phyloP scores from a whole-genome alignment of 2,888 invertebrate genomes.

The Calameuta filiformis region DNA sequence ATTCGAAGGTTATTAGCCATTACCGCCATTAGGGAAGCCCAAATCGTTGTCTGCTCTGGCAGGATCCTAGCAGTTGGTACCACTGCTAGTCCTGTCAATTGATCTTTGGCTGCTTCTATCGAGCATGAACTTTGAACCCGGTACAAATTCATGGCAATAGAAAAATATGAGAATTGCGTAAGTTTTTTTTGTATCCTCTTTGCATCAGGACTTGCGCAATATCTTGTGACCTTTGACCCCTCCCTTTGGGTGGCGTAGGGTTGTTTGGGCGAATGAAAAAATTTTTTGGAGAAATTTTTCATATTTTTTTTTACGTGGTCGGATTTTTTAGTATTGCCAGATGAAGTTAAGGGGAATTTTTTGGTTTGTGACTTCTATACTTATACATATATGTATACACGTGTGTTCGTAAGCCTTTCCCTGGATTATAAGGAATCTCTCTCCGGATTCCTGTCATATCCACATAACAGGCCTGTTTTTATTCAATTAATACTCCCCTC shows the following conservation, averaged over 20 bases:
- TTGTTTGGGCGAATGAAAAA: background rate
- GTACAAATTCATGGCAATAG: background rate
- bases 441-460: background rate
- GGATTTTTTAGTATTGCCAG: too few species aligned
- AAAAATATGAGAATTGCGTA: background rate
- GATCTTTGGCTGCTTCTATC: background rate
- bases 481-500: conserved; percentile 37
- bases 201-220: background rate
- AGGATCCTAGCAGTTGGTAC: conserved; percentile 4
- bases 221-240: background rate
- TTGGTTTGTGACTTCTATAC: background rate
- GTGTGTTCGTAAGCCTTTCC: background rate
- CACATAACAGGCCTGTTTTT: conserved; percentile 26
- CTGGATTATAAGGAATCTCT: background rate
- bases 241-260: background rate
- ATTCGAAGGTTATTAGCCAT: conserved; percentile 62
- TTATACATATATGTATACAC: background rate
- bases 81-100: background rate
- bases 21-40: conserved; percentile 50
- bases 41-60: conserved; percentile 41
- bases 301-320: background rate
- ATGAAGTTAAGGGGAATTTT: too few species aligned
- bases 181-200: background rate
- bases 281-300: background rate
- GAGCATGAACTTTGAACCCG: background rate